Base-by-base conservation (phyloP, 2,888 invertebrate genomes). In the Apamea epomidion region DNA sequence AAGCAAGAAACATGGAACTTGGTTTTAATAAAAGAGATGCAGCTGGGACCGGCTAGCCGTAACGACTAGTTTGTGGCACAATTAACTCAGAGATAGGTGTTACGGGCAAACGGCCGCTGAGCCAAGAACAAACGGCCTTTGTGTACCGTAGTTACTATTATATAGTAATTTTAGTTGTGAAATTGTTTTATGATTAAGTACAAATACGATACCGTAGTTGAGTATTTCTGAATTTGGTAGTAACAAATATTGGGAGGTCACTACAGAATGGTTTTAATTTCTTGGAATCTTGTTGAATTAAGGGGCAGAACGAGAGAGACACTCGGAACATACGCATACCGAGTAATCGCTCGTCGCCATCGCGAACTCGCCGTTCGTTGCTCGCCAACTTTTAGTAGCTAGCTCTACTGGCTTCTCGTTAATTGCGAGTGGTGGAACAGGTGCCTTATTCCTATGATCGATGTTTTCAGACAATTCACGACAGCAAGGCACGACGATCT, bases 71-170 rank as follows among this genome's bases (percentile, higher is more conserved):
- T 89, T 80, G 89, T 81, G 85, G 90, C 62, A 71, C 72, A 83
- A 89, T 88, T 89, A 82, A 78, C 78, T 67, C 42, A 58, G 68
- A 75, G 78, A 87, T 82, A 87, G 75, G 88, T 88, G 81, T 82
- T 78, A 70, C 76, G 67, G 51, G 72, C 70, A 87, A 87, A 71
- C 77, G 42, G 67, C 45, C 42, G 65, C 72, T 65, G 51, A 76
- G 75, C 54, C 48, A 54, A 42, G 73, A 75, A 84, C 80, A 80
- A 87, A 82, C 75, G 60, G 79, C 64, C 71, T 70, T 78, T 86
- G 77, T 76, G 58, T 25, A 65, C 37, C 42, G 25, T 48, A 83
- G 70, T 51, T 67, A 64, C 37, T 60, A 51, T 60, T 79, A 82
- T 76, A 80, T 67, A 76, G 83, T 84, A 84, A 84, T 80, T 84